Base-by-base conservation (phyloP, 2,797 vertebrate species). In the Poeciliopsis presidionis region DNA sequence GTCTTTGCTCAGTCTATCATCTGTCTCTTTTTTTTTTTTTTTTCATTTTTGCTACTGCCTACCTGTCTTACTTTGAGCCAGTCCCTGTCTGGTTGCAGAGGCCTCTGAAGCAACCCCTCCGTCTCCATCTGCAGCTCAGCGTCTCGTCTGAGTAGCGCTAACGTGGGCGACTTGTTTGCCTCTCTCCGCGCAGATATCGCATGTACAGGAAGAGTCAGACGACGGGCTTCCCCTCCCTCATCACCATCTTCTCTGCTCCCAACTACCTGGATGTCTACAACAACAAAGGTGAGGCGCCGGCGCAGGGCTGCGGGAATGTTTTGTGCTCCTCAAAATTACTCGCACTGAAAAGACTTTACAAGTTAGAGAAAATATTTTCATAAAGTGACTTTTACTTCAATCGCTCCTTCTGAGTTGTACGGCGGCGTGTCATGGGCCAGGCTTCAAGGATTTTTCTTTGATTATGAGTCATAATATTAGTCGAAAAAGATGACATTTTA, bases 151-250 rank as follows among this genome's bases (percentile, higher is more conserved):
- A 79, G 28, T 41, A 18, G 76, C 51, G 76, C 16, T 78, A 86
- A 87, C 14, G 77, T 86, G 79, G 85, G 80, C 1, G 61, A 51
- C 51, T 83, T 82, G 73, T 88, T 84, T 87, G 74, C 91, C 69
- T 91, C 78, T 78, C 43, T 77, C 39, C 75, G 63, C 74, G 74
- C 85, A 99, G 98, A 88, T 99, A 99, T 87, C 97, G 98, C 81
- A 99, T 99, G 98, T 99, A 99, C 95, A 98, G 98, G 94, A 99
- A 99, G 95, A 99, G 98, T 93, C 98, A 99, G 94, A 99, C 98
- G 83, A 99, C 98, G 89, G 98, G 98, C 87, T 99, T 99, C 90
- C 98, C 98, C 74, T 99, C 98, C 30, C 96, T 99, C 93, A 99
- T 99, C 88, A 99, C 98, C 82, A 99, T 99, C 93, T 99, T 99